Base-by-base conservation (phyloP, 1,140 invertebrate genomes). In the Trichonephila clavata region DNA sequence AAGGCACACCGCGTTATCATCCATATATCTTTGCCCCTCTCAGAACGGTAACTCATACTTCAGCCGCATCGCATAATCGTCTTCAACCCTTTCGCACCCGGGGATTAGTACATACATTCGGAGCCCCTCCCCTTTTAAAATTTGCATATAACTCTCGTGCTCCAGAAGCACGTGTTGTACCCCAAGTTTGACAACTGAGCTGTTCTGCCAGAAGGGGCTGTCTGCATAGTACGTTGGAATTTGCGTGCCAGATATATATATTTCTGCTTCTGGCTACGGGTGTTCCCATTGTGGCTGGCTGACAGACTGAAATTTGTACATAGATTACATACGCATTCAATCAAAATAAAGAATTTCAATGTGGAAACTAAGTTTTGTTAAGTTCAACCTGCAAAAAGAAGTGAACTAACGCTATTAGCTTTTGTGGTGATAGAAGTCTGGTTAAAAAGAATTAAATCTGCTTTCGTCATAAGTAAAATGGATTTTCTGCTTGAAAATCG, bases 21-120 rank as follows among this genome's bases (percentile, higher is more conserved):
- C 32, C 7, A 5, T 65, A n/a, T 10, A 32, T 16, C 10, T 21
- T 57, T 5, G 27, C 50, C 24, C 68, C 27, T 20, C 50, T 5
- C 43, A 39, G n/a, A 13, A 89, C 14, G 32, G 71, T 90, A 81
- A 81, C 89, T 92, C 84, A 84, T 92, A 84, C 90, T 16, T 27
- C 43, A 92, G 59, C 90, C 18, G 24, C 61, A 84, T 92, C 61
- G 32, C 59, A 84, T 84, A 84, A 90, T 89, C 87, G 39, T 77
- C 89, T 68, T 43, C 90, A 92, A 92, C 90, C 90, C 90, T 92
- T 90, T 90, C 57, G 77, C 71, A 32, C 68, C 77, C 57, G n/a
- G 50, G 32, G 61, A 63, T 89, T 81, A 27, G n/a, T 71, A 27
- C 21, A 71, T 21, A 13, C 60, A 57, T 57, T 7, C 27, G n/a